Percentiles rank a stretch among this genome's conserved stretches.
Conservation (phyloP, 1,140 invertebrate species). For the Drosophila baimaii region DNA sequence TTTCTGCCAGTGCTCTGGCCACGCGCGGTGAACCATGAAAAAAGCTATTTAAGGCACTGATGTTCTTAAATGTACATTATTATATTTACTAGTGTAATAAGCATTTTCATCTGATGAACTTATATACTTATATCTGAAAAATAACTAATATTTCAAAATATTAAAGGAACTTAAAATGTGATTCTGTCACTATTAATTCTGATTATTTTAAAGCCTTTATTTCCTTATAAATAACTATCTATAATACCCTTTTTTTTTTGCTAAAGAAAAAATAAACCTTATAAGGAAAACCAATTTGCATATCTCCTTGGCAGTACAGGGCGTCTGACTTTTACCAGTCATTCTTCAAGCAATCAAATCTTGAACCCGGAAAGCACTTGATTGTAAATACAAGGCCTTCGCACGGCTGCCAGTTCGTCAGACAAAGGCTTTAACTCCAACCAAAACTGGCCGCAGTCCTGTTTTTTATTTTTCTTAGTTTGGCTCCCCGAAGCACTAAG, state of each 20-base stretch:
- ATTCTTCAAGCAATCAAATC: slow-evolving; percentile 40
- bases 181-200: not conserved
- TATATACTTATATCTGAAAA: not conserved
- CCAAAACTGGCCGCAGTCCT: slow-evolving; percentile 30
- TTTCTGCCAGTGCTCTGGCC: slow-evolving; percentile 47
- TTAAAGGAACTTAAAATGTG: not conserved
- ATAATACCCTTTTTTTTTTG: not conserved
- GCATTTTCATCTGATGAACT: not conserved
- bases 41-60: not conserved
- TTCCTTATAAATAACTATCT: no score
- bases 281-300: slow-evolving; percentile 20
- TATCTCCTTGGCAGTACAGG: slow-evolving; percentile 20
- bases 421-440: slow-evolving; percentile 37
- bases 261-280: not conserved
- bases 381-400: slow-evolving; percentile 36
- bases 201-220: not conserved
- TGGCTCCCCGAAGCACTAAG: slow-evolving; percentile 42
- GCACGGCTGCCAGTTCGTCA: slow-evolving; percentile 30
- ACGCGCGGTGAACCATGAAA: slow-evolving; percentile 49
- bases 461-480: slow-evolving; percentile 24
- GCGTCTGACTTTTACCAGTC: slow-evolving; percentile 25
- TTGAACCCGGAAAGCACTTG: slow-evolving; percentile 42
- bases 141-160: not conserved
- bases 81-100: not conserved
- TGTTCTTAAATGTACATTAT: not conserved